Conservation (phyloP, 2,113 vertebrate genomes). For the Hippocampus guttulatus region DNA sequence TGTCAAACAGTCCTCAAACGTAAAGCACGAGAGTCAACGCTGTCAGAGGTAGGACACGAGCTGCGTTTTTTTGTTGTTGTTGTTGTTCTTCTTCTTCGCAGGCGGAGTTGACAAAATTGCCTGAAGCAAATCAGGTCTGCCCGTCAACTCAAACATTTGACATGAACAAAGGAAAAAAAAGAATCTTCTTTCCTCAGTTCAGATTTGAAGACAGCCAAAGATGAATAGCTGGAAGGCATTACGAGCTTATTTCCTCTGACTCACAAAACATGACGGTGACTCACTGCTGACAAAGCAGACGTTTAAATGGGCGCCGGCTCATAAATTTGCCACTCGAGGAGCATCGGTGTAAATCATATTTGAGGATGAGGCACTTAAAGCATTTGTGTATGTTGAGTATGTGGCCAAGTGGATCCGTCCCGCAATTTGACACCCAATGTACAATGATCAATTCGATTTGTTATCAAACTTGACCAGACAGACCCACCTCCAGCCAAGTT, state of each 20-base stretch:
- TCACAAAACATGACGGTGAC: slow-evolving; percentile 12
- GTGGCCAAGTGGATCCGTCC: not conserved
- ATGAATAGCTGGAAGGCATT: slow-evolving; percentile 9
- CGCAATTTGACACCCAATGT: not conserved
- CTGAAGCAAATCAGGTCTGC: slow-evolving; percentile 2
- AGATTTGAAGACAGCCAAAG: not conserved
- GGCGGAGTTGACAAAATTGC: not conserved
- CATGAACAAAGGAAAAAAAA: not conserved
- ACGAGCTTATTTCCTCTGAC: slow-evolving; percentile 5
- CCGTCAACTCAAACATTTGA: not conserved
- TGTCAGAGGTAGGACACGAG: not conserved
- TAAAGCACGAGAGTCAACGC: not conserved
- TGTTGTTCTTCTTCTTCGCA: not conserved
- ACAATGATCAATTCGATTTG: not conserved
- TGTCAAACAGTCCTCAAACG: not conserved
- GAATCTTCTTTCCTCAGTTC: not conserved
- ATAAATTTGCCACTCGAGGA: slow-evolving; percentile 5
- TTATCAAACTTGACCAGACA: not conserved
- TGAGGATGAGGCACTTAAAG: not conserved
- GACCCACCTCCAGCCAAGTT: not conserved
- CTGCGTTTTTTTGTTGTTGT: not conserved
- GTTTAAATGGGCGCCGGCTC: slow-evolving; percentile 6
- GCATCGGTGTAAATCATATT: slow-evolving; percentile 8
- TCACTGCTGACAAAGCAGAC: slow-evolving; percentile 14
- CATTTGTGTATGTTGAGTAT: not conserved